Evolutionary conservation across 2,888 invertebrate genomes (phyloP), one percentile per base, ranked within the genome.

Genomic region (Lissocephala sabroskyi): DNA sequence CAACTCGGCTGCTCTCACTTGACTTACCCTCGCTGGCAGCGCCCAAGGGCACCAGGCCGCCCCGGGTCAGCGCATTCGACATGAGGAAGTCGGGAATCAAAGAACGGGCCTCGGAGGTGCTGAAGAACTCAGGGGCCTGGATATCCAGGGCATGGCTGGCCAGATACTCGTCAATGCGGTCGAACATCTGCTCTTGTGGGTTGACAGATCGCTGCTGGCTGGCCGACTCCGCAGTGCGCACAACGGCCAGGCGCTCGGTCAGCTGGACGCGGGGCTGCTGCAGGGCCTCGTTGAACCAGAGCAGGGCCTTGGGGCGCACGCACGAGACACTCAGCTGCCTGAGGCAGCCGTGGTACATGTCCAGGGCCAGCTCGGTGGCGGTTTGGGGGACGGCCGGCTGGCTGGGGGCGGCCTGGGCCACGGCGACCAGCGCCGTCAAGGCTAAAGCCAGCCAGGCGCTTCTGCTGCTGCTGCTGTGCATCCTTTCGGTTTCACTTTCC

Each of bases 231-330:
- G 75, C 57, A n/a, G 90, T 91, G 76, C 88, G 91, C 17, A 93
- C 87, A 58, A 94, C 87, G 10, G 90, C 87, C 48, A 94, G 86
- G 76, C 93, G 90, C n/a, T 93, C 89, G 4, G 93, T 93, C 57
- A 94, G 88, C 52, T 87, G 88, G 61, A 94, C 90, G 79, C 89
- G 89, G 48, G 91, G 90, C 66, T 91, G 87, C 65, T 88, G 87
- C 14, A 88, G 84, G 2, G 90, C 91, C 52, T 87, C 86, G 63
- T 89, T 90, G 65, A 93, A 87, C 90, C 93, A 94, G 60, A 89
- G 87, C 77, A 94, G 82, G 37, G 93, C 88, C 83, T 92, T 92
- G 6, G 93, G 93, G 74, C 91, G 91, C 45, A 92, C 90, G 85
- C 94, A 94, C 73, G 88, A 87, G 57, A 90, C 86, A 33, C 90